Percentiles rank a stretch among this genome's conserved stretches.
These are phyloP conservation scores for Siphamia tubifer DNA, from an alignment of 2,113 vertebrate species.

Conservation along the genomic window DNA sequence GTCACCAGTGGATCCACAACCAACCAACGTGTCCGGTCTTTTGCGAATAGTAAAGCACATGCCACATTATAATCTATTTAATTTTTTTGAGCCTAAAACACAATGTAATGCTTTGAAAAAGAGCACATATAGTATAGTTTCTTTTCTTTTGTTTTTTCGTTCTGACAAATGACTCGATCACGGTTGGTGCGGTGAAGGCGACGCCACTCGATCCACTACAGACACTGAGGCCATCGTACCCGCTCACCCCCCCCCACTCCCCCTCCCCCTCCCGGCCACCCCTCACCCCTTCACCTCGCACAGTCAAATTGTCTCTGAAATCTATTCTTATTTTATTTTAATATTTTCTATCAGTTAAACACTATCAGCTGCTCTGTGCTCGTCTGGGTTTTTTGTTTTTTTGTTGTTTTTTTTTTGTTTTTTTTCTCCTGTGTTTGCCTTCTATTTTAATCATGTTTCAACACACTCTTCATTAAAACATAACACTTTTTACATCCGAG, in stretches of 20 bases:
- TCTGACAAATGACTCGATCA: slow-evolving; percentile 26
- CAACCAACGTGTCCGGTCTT: slow-evolving; percentile 38
- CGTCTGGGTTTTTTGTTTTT: slow-evolving; percentile 33
- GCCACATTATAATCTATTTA: slow-evolving; percentile 41
- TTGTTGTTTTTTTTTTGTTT: too few relatives aligned
- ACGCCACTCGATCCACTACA: slow-evolving; percentile 33
- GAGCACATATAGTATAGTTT: slow-evolving; percentile 61
- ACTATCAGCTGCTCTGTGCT: slow-evolving; percentile 58
- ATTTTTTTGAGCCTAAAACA: slow-evolving; percentile 34
- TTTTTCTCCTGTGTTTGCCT: slow-evolving; percentile 68
- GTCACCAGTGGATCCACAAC: slow-evolving; percentile 38
- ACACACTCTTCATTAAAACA: slow-evolving; percentile 71
- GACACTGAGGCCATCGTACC: slow-evolving; percentile 27
- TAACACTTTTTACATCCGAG: slow-evolving; percentile 80
- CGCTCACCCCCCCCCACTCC: slow-evolving; percentile 12
- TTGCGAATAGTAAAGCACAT: slow-evolving; percentile 64
- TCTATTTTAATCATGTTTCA: slow-evolving; percentile 67
- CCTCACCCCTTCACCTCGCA: slow-evolving; percentile 2
- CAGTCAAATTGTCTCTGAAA: not conserved
- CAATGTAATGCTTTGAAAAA: slow-evolving; percentile 46
- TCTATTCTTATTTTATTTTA: slow-evolving; percentile 25
- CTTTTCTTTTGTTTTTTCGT: slow-evolving; percentile 43
- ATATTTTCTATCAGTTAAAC: slow-evolving; percentile 59
- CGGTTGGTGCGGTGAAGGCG: slow-evolving; percentile 42
- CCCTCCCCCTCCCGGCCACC: slow-evolving; percentile 1